Percentiles rank a stretch among this genome's conserved stretches.
Conservation (phyloP, 1,140 invertebrate genomes). For the Aphelenchoides fujianensis region DNA sequence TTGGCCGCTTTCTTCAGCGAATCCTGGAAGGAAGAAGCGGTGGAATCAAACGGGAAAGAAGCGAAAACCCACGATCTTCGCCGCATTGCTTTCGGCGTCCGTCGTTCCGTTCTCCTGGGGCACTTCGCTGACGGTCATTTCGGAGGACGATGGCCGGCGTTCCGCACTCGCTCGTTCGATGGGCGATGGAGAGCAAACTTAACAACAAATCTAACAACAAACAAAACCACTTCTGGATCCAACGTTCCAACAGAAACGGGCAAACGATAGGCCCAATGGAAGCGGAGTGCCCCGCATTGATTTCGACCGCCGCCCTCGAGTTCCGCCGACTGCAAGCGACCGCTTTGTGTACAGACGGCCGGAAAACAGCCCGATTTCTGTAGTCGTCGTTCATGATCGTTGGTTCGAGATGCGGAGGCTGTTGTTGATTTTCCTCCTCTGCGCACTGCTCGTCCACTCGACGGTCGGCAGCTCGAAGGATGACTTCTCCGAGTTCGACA, state of each 20-base stretch:
- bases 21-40: constrained; percentile 11
- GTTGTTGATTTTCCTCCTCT: constrained; percentile 9
- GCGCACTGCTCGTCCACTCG: not conserved
- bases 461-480: not conserved
- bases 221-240: no score
- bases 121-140: not conserved
- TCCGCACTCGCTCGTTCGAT: not conserved
- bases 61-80: not conserved
- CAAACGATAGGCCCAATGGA: no score
- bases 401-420: no score
- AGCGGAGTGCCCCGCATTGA: no score
- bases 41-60: not conserved
- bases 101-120: not conserved
- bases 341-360: no score
- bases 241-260: no score
- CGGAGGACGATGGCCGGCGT: not conserved
- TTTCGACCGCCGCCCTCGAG: no score
- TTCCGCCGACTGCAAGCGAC: no score
- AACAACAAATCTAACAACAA: no score
- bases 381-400: no score
- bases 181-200: no score
- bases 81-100: not conserved
- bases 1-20: constrained; percentile 7
- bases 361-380: no score
- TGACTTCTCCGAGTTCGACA: constrained; percentile 21